Percentiles rank a stretch among this genome's conserved stretches.
phyloP scores from a whole-genome alignment of 92 coral and sea anemone species.

The Epizoanthus fatuus region DNA sequence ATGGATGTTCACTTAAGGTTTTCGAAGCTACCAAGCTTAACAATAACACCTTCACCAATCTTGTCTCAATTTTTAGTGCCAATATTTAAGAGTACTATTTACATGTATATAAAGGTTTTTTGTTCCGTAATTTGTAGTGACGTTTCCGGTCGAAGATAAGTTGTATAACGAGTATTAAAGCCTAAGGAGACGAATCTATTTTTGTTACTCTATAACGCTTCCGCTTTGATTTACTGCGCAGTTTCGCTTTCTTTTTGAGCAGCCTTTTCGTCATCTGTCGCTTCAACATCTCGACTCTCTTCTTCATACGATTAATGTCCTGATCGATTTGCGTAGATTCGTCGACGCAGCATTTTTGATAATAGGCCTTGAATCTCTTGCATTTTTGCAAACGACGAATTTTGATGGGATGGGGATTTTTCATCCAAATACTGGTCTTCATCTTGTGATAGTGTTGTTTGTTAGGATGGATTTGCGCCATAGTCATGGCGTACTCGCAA shows the following conservation, averaged over 20 bases:
- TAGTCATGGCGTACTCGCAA: slow-evolving; percentile 64
- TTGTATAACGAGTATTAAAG: not conserved
- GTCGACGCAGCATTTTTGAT: slow-evolving; percentile 84
- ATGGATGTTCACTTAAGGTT: not conserved
- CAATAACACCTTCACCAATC: too few relatives aligned
- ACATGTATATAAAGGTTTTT: slow-evolving; percentile 5
- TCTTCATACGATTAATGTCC: slow-evolving; percentile 60
- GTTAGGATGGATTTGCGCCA: slow-evolving; percentile 68
- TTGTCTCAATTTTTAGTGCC: not conserved
- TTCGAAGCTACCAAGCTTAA: not conserved
- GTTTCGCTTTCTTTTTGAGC: not conserved
- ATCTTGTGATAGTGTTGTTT: slow-evolving; percentile 74
- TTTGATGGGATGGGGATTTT: slow-evolving; percentile 61
- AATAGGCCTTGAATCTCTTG: slow-evolving; percentile 77
- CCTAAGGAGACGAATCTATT: slow-evolving; percentile 8
- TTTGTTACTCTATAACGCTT: not conserved
- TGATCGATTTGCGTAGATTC: slow-evolving; percentile 69
- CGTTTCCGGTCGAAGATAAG: slow-evolving; percentile 16
- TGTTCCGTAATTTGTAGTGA: not conserved
- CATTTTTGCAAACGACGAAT: slow-evolving; percentile 69
- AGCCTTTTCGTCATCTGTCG: slow-evolving; percentile 9
- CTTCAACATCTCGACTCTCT: not conserved
- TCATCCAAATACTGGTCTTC: slow-evolving; percentile 81
- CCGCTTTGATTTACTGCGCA: slow-evolving; percentile 1
- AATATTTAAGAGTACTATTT: not conserved